These are phyloP conservation scores for Alentia gelatinosa DNA, from an alignment of 2,888 invertebrate species.

Conservation along the genomic window DNA sequence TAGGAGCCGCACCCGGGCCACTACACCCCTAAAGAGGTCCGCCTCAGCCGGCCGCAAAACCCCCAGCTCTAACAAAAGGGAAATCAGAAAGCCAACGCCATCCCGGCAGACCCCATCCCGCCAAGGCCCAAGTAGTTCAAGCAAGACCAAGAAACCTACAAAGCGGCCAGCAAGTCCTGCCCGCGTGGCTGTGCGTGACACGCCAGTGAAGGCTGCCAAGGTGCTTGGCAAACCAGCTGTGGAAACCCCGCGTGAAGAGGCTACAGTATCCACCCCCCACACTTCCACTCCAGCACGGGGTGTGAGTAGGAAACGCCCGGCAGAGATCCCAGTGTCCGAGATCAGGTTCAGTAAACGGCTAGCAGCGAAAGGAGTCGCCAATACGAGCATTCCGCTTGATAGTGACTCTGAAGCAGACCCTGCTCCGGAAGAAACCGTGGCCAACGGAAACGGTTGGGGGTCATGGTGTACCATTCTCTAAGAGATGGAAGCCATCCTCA, in stretches of 20 bases:
- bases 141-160: not conserved
- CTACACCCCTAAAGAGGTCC: not conserved
- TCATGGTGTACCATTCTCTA: slow-evolving; percentile 26
- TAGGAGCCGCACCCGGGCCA: not conserved
- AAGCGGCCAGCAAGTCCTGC: not conserved
- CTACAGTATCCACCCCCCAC: not conserved
- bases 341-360: slow-evolving; percentile 1
- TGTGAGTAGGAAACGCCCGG: not conserved
- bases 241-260: not conserved
- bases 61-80: not conserved
- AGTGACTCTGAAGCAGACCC: not conserved
- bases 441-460: not conserved
- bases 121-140: not conserved
- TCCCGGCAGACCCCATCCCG: not conserved
- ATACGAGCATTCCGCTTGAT: not conserved
- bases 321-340: not conserved
- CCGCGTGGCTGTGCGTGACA: not conserved
- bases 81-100: not conserved
- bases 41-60: not conserved
- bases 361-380: not conserved
- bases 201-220: not conserved
- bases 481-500: not conserved
- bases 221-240: not conserved
- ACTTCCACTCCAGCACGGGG: not conserved
- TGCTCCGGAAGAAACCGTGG: not conserved